Evolutionary conservation across 2,888 invertebrate species (phyloP).

Genomic region (Dryobotodes eremita): DNA sequence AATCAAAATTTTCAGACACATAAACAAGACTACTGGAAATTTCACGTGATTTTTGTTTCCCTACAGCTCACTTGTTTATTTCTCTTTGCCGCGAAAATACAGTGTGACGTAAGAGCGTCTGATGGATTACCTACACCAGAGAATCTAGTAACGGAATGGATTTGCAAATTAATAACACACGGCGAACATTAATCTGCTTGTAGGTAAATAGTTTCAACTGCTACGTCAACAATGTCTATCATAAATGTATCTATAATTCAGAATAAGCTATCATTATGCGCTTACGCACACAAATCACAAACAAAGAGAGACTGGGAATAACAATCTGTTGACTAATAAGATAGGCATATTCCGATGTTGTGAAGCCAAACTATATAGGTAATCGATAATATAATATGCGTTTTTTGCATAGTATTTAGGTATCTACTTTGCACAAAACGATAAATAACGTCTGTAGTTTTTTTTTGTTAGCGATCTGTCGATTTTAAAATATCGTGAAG

Average conservation of each 20-base stretch:
- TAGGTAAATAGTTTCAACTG: slow-evolving; percentile 18
- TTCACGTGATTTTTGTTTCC: slow-evolving; percentile 15
- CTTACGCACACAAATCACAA: slow-evolving; percentile 21
- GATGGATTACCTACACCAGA: slow-evolving; percentile 21
- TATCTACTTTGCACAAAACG: not conserved
- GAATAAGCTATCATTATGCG: slow-evolving; percentile 29
- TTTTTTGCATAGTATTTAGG: not conserved
- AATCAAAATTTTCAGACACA: not conserved
- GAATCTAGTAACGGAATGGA: slow-evolving; percentile 2
- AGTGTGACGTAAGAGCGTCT: slow-evolving; percentile 38
- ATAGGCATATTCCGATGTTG: not conserved
- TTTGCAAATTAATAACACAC: slow-evolving; percentile 29
- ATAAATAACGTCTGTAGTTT: not conserved
- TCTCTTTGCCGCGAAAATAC: slow-evolving; percentile 31
- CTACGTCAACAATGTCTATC: slow-evolving; percentile 36
- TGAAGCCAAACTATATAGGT: not conserved
- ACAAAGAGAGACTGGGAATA: slow-evolving; percentile 32
- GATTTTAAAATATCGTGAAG: not conserved
- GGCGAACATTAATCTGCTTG: slow-evolving; percentile 15
- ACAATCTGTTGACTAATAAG: not conserved
- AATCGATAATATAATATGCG: not conserved
- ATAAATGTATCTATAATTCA: slow-evolving; percentile 10
- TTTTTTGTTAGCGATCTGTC: not conserved
- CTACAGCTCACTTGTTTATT: slow-evolving; percentile 45
- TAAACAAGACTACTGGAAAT: not conserved